Evolutionary conservation across 92 coral and sea anemone species (phyloP), one percentile per base, ranked within the genome.

Genomic region (Porites cylindrica): DNA sequence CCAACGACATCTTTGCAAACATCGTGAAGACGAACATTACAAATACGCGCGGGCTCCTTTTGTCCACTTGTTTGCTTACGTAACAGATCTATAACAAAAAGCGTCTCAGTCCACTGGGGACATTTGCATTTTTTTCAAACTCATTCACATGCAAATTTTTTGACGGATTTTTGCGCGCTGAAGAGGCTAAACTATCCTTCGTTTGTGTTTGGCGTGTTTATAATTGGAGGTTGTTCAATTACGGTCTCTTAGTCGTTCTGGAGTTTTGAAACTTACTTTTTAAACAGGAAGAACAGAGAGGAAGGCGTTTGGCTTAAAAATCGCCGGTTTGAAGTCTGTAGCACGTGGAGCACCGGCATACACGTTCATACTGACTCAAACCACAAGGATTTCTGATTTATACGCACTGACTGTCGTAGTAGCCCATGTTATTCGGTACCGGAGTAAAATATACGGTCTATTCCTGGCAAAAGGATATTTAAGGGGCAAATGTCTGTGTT

Each of bases 111-210:
- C 68, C 23, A 26, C 68, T 8, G 26, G 53, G 21, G 68, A 16
- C 21, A 78, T 63, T 76, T 56, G 11, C 72, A 47, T 65, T 51
- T 79, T 63, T 62, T 14, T 38, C 47, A 38, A 65, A 12, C 72
- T 79, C 83, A 79, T 80, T 80, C 65, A 66, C 63, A 80, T 80
- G 84, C 75, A 80, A 66, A 80, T 66, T 66, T 20, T 19, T 18
- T 13, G 47, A 21, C 17, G 18, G 43, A 20, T 23, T 10, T 66
- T 20, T 51, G 20, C 75, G 17, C 65, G 64, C 51, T 16, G 51
- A 66, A 65, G 60, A 50, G 67, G 47, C 47, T 4, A 38, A 38
- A 38, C 47, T 38, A 38, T 38, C 47, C 47, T 38, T 4, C 62
- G 20, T 13, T 14, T 50, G 16, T 51, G 3, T 14, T 50, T 23